These are phyloP conservation scores for Furcifer pardalis DNA, from an alignment of 2,797 vertebrate genomes.

Conservation along the genomic window DNA sequence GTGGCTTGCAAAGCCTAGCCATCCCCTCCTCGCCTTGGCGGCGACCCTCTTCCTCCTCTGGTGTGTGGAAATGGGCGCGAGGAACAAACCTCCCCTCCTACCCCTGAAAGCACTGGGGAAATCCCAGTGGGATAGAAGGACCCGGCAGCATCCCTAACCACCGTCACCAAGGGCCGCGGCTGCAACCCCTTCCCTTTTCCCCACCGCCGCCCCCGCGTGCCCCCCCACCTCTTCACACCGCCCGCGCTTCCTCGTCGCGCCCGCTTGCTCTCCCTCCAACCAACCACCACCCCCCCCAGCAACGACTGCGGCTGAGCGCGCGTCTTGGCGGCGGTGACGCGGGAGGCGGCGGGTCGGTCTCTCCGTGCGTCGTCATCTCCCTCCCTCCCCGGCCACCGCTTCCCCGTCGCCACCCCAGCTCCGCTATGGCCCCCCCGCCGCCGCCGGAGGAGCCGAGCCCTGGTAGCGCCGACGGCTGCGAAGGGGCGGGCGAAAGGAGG, in stretches of 20 bases:
- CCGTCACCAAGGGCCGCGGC: not conserved
- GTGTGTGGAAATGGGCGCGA: not conserved
- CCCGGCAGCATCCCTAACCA: too few relatives aligned
- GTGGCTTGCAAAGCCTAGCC: too few relatives aligned
- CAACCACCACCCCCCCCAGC: not conserved
- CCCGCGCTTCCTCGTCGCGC: not conserved
- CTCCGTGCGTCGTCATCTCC: not conserved
- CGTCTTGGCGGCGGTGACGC: slow-evolving; percentile 9
- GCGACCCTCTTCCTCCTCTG: not conserved
- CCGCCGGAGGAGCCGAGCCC: not conserved
- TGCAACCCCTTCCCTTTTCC: too few relatives aligned
- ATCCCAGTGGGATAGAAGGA: not conserved
- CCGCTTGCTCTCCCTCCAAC: not conserved
- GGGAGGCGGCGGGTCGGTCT: not conserved
- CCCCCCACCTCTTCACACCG: slow-evolving; percentile 3
- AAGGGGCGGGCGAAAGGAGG: slow-evolving; percentile 2
- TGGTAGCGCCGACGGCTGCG: not conserved
- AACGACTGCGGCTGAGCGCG: not conserved
- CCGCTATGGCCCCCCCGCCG: not conserved
- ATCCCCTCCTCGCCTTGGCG: not conserved
- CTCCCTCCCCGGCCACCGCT: not conserved
- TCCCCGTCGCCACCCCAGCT: not conserved
- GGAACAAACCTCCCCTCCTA: not conserved
- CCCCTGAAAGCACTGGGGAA: not conserved
- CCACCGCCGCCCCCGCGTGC: too few relatives aligned